phyloP scores from a whole-genome alignment of 2,888 invertebrate species.

The Chromoteleia sp. region DNA sequence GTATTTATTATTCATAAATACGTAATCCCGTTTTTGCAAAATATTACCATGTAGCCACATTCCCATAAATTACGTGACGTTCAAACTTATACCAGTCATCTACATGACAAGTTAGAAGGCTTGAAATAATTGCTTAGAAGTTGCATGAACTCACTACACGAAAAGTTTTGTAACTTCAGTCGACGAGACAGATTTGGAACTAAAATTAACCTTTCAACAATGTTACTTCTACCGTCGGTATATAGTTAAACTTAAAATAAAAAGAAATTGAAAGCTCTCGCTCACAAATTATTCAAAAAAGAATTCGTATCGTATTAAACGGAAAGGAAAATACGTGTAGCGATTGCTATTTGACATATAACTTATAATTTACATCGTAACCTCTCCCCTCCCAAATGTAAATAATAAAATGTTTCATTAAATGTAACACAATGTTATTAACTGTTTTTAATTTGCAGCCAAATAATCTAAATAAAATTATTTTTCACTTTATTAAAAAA shows the following conservation, averaged over 20 bases:
- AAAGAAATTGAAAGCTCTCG: slow-evolving; percentile 36
- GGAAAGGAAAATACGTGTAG: too few relatives aligned
- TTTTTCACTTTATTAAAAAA: too few relatives aligned
- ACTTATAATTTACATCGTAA: too few relatives aligned
- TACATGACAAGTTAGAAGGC: slow-evolving; percentile 65
- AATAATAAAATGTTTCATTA: too few relatives aligned
- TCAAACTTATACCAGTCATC: slow-evolving; percentile 66
- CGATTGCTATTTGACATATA: too few relatives aligned
- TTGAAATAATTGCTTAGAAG: slow-evolving; percentile 68
- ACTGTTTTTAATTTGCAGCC: too few relatives aligned
- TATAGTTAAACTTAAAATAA: slow-evolving; percentile 26
- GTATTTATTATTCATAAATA: slow-evolving; percentile 47
- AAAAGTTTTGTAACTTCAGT: slow-evolving; percentile 63
- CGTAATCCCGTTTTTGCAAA: slow-evolving; percentile 47
- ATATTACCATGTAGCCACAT: slow-evolving; percentile 56
- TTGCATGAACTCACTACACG: slow-evolving; percentile 60
- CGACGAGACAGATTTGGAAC: slow-evolving; percentile 65
- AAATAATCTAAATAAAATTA: too few relatives aligned
- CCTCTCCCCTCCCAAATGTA: too few relatives aligned
- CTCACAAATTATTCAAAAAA: slow-evolving; percentile 1
- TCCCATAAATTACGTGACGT: slow-evolving; percentile 63
- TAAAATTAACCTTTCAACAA: slow-evolving; percentile 59
- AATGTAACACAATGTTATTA: too few relatives aligned
- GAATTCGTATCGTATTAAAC: too few relatives aligned
- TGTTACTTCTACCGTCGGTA: slow-evolving; percentile 46